phyloP scores from a whole-genome alignment of 1,140 invertebrate genomes.

The Drosophila biarmipes region DNA sequence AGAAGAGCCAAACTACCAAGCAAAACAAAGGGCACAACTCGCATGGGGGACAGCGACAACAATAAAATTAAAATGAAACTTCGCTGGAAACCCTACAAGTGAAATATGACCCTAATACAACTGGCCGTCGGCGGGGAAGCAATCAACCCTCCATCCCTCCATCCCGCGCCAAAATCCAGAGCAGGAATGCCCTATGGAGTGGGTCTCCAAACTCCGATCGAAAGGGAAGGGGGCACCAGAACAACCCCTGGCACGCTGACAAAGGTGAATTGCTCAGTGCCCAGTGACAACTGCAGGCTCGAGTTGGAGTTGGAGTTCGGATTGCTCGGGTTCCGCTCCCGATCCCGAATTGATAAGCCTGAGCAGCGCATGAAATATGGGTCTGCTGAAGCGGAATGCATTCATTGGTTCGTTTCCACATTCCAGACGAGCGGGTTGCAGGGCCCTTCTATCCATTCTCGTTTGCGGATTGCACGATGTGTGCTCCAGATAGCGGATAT shows the following conservation, averaged over 20 bases:
- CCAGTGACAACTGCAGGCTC: slow-evolving; percentile 35
- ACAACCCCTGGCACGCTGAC: slow-evolving; percentile 24
- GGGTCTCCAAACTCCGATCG: slow-evolving; percentile 33
- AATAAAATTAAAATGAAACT: slow-evolving; percentile 82
- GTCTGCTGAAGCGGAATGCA: slow-evolving; percentile 23
- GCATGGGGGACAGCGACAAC: slow-evolving; percentile 44
- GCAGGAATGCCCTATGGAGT: neutral
- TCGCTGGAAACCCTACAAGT: slow-evolving; percentile 83
- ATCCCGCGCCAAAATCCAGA: slow-evolving; percentile 16
- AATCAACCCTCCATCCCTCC: slow-evolving; percentile 26
- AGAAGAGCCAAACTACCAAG: slow-evolving; percentile 20
- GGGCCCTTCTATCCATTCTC: slow-evolving; percentile 3
- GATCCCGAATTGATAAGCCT: slow-evolving; percentile 35
- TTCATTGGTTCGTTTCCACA: slow-evolving; percentile 13
- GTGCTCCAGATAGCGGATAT: slow-evolving; percentile 27
- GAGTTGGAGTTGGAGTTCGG: slow-evolving; percentile 8
- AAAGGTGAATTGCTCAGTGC: slow-evolving; percentile 38
- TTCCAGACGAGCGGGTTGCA: slow-evolving; percentile 26
- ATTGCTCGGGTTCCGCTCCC: slow-evolving; percentile 20
- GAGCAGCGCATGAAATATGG: slow-evolving; percentile 22
- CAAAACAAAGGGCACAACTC: slow-evolving; percentile 56
- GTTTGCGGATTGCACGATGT: slow-evolving; percentile 32
- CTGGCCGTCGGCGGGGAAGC: slow-evolving; percentile 27
- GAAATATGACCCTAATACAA: slow-evolving; percentile 84
- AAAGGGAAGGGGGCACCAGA: slow-evolving; percentile 3